phyloP scores from a whole-genome alignment of 2,888 invertebrate species.

The Campopleginae sp. region DNA sequence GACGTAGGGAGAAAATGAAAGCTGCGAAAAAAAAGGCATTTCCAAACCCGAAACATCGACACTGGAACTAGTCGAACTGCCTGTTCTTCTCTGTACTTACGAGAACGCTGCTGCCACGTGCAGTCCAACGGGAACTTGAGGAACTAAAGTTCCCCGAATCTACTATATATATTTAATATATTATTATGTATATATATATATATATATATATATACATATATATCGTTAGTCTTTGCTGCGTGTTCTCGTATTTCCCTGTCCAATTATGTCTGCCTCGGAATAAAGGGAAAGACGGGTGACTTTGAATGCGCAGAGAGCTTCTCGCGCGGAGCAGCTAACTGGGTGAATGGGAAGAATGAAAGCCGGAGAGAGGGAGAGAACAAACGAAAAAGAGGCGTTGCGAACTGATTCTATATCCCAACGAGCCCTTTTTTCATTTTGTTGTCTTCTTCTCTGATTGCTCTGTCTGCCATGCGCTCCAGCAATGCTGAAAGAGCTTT shows the following conservation, averaged over 20 bases:
- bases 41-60: slow-evolving; percentile 32
- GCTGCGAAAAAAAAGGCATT: slow-evolving; percentile 50
- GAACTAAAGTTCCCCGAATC: slow-evolving; percentile 55
- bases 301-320: slow-evolving; percentile 48
- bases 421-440: slow-evolving; percentile 57
- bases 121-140: slow-evolving; percentile 26
- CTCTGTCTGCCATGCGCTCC: slow-evolving; percentile 53
- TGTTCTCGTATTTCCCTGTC: slow-evolving; percentile 75
- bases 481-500: slow-evolving; percentile 62
- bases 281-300: slow-evolving; percentile 69
- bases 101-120: slow-evolving; percentile 12
- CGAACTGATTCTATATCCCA: slow-evolving; percentile 56
- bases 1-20: slow-evolving; percentile 19
- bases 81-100: background rate
- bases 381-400: slow-evolving; percentile 49
- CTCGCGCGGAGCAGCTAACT: slow-evolving; percentile 61
- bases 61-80: slow-evolving; percentile 14
- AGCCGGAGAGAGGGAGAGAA: slow-evolving; percentile 67
- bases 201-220: slow-evolving; percentile 2
- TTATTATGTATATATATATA: slow-evolving; percentile 1
- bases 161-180: slow-evolving; percentile 7
- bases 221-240: slow-evolving; percentile 49
- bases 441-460: slow-evolving; percentile 30
- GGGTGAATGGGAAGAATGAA: slow-evolving; percentile 71
- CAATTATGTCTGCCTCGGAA: slow-evolving; percentile 72